These are phyloP conservation scores for Diachrysia chrysitis DNA, from an alignment of 2,888 invertebrate species.

Conservation along the genomic window DNA sequence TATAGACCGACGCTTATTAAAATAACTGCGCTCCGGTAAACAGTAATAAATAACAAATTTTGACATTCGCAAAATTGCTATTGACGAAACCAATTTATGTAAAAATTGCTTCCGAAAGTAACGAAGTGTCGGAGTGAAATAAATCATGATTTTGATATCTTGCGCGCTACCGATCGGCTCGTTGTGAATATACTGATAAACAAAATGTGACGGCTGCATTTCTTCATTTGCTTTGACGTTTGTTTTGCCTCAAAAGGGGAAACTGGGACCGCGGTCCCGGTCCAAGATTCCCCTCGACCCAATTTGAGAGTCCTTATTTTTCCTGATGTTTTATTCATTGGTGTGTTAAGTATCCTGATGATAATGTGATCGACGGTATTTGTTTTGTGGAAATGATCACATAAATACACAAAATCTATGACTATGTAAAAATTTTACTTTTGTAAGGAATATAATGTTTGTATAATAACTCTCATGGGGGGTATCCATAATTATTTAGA, in stretches of 20 bases:
- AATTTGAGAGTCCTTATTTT: no score
- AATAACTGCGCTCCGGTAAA: slow-evolving; percentile 61
- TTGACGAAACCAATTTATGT: slow-evolving; percentile 78
- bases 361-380: no score
- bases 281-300: no score
- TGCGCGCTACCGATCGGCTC: slow-evolving; percentile 35
- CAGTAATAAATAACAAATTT: slow-evolving; percentile 74
- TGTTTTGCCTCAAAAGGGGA: not conserved
- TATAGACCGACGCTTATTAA: slow-evolving; percentile 35
- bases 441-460: no score
- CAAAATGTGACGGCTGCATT: slow-evolving; percentile 29
- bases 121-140: slow-evolving; percentile 66
- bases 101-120: slow-evolving; percentile 72
- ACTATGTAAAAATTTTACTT: no score
- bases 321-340: no score
- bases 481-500: no score
- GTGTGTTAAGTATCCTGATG: not conserved
- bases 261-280: no score
- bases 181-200: slow-evolving; percentile 51
- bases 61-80: slow-evolving; percentile 75
- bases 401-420: no score
- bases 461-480: no score
- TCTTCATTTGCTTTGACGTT: not conserved
- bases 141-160: slow-evolving; percentile 66
- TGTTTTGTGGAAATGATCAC: not conserved